These are phyloP conservation scores for Enhydra lutris DNA, from an alignment of 2,113 vertebrate species.

Conservation along the genomic window DNA sequence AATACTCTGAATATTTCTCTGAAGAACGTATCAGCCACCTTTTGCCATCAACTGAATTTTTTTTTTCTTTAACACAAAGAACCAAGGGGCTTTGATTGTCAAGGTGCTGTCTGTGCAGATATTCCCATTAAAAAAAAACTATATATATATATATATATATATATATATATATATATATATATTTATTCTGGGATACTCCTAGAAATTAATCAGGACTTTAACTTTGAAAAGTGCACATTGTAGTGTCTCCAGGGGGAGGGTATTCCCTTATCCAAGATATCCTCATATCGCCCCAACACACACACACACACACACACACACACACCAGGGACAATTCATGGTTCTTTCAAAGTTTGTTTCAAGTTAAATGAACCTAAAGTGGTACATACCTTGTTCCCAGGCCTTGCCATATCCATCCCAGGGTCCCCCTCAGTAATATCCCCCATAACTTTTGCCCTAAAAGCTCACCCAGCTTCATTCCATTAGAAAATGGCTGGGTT, in stretches of 20 bases:
- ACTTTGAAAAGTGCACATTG: constrained; percentile 50
- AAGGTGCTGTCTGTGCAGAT: not conserved
- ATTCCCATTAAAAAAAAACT: not conserved
- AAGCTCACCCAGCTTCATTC: not conserved
- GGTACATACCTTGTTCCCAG: constrained; percentile 91
- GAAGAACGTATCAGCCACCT: not conserved
- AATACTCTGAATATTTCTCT: not conserved
- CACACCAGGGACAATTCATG: constrained; percentile 86
- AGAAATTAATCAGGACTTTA: not conserved
- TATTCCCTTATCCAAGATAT: constrained; percentile 91
- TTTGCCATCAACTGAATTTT: not conserved
- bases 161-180: too few relatives aligned
- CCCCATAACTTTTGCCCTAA: too few relatives aligned
- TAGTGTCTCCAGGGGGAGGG: constrained; percentile 92
- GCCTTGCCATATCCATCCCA: not conserved
- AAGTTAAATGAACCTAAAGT: constrained; percentile 93
- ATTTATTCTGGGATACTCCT: not conserved
- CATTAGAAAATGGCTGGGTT: not conserved
- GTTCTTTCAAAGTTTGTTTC: constrained; percentile 93
- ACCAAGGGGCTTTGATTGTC: not conserved
- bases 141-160: too few relatives aligned
- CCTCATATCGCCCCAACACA: constrained; percentile 35
- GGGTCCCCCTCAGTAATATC: not conserved
- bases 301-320: not conserved
- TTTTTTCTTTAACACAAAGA: not conserved